A percentile compares a stretch with the other conserved stretches of the same genome.
Evolutionary conservation across 2,888 invertebrate species (phyloP).

Genomic region (Cantharis flavilabris): DNA sequence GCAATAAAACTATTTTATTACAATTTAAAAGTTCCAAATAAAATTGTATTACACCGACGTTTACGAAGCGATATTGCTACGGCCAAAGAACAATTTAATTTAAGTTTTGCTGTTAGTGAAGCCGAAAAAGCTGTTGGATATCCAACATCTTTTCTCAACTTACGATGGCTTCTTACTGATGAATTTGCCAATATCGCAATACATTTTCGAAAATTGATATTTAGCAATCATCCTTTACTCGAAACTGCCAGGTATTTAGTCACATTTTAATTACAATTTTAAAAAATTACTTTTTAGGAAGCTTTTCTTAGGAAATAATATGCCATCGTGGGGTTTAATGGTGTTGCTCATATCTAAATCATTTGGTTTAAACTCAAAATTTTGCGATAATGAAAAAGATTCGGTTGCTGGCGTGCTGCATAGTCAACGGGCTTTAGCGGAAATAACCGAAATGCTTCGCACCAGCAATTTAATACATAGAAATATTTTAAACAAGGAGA

Average conservation of each 20-base stretch:
- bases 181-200: conserved; percentile 93
- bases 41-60: neutral
- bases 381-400: conserved; percentile 83
- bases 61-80: neutral
- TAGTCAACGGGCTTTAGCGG: conserved; percentile 86
- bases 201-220: conserved; percentile 87
- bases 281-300: conserved; percentile 13
- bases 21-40: neutral
- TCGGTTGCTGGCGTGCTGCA: conserved; percentile 84
- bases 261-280: neutral
- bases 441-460: conserved; percentile 96
- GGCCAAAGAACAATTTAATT: conserved; percentile 55
- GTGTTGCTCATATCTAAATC: conserved; percentile 90
- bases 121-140: conserved; percentile 97
- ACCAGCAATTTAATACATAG: conserved; percentile 88
- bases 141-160: conserved; percentile 90
- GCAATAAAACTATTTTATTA: neutral
- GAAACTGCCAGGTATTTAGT: conserved; percentile 84
- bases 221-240: conserved; percentile 90
- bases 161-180: conserved; percentile 92
- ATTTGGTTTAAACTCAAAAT: conserved; percentile 79
- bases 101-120: conserved; percentile 88
- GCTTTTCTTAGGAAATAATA: conserved; percentile 64
- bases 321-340: conserved; percentile 93
- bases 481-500: conserved; percentile 76